Evolutionary conservation across 2,888 invertebrate species (phyloP).

Genomic region (Parasteatoda lunata): DNA sequence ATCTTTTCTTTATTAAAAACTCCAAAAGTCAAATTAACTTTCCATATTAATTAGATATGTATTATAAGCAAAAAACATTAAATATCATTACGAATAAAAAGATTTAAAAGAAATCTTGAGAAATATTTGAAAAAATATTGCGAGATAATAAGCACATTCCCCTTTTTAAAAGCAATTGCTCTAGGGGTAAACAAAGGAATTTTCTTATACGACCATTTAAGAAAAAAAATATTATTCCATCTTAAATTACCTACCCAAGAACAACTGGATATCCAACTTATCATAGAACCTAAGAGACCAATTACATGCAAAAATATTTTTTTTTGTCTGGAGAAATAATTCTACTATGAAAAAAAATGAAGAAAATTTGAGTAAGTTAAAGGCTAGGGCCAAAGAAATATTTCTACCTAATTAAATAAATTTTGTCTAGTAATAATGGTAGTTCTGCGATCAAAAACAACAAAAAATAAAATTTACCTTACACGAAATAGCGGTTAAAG

Average conservation of each 20-base stretch:
- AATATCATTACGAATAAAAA: too few species aligned
- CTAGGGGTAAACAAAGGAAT: neutral
- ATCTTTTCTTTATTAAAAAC: too few species aligned
- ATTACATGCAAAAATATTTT: conserved; percentile 26
- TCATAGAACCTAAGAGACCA: conserved; percentile 48
- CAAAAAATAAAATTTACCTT: neutral
- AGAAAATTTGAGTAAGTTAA: neutral
- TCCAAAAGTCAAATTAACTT: too few species aligned
- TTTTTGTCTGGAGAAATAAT: neutral
- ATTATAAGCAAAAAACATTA: too few species aligned
- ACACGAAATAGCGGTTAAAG: neutral
- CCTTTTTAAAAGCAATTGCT: neutral
- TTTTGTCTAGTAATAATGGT: conserved; percentile 48
- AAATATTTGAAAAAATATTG: too few species aligned
- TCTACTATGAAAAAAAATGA: neutral
- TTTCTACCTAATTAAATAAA: conserved; percentile 53
- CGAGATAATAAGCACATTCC: too few species aligned
- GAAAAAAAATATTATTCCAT: neutral
- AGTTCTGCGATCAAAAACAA: neutral
- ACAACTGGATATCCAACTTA: neutral
- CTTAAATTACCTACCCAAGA: neutral
- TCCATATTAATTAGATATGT: too few species aligned
- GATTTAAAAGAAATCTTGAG: too few species aligned
- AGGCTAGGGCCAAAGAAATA: conserved; percentile 13
- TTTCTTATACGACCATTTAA: neutral